These are phyloP conservation scores for Myopa tessellatipennis DNA, from an alignment of 2,888 invertebrate species.

Conservation along the genomic window DNA sequence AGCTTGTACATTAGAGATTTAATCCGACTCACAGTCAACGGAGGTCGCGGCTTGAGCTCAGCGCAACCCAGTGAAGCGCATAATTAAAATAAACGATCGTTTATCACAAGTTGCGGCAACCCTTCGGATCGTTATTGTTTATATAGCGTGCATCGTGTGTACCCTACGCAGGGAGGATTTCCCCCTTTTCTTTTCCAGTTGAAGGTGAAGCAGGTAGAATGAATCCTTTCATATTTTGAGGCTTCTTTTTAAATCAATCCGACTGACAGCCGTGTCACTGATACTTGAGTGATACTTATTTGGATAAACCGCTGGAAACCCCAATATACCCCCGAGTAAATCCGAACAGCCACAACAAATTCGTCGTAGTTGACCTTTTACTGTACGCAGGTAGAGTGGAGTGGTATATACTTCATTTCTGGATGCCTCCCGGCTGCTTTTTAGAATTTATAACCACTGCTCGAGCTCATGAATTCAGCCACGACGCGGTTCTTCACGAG, in stretches of 20 bases:
- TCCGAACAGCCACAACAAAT: background rate
- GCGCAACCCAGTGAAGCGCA: conserved; percentile 39
- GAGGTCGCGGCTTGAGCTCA: conserved; percentile 44
- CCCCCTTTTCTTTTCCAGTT: conserved; percentile 19
- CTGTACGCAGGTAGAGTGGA: background rate
- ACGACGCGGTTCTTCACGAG: conserved; percentile 18
- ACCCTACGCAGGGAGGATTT: background rate
- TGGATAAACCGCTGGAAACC: too few species aligned
- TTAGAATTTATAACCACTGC: conserved; percentile 16
- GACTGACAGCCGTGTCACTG: background rate
- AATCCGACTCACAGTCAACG: background rate
- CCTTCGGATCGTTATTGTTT: background rate
- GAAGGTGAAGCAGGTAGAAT: too few species aligned
- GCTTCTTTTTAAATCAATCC: conserved; percentile 2
- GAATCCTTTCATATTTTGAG: background rate
- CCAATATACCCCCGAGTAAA: too few species aligned
- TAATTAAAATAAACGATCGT: conserved; percentile 48
- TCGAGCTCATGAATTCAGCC: background rate
- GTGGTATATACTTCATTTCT: background rate
- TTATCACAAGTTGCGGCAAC: conserved; percentile 34
- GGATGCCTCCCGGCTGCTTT: background rate
- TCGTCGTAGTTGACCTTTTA: conserved; percentile 3
- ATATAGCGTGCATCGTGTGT: too few species aligned
- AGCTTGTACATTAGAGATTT: background rate
- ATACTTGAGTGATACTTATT: too few species aligned